Conservation (phyloP, 2,113 vertebrate genomes). For the Tachysurus fulvidraco region DNA sequence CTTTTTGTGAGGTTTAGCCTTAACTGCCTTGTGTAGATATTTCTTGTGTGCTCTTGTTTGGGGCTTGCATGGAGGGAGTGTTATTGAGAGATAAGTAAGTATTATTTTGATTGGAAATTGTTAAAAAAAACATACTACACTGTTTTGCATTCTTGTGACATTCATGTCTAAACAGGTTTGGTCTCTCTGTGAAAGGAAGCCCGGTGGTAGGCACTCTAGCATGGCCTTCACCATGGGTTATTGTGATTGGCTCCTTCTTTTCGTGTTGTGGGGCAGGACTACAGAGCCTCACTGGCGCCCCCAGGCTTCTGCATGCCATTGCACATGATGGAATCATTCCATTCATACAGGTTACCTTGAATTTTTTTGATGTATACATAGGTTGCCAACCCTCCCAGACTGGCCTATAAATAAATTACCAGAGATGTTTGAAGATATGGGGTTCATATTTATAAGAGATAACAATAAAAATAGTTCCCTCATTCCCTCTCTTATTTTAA, state of each 20-base stretch:
- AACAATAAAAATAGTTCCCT: background rate
- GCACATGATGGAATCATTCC: slow-evolving; percentile 90
- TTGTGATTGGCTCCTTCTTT: slow-evolving; percentile 96
- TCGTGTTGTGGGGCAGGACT: slow-evolving; percentile 94
- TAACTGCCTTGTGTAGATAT: slow-evolving; percentile 77
- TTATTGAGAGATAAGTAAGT: slow-evolving; percentile 93
- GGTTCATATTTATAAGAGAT: background rate
- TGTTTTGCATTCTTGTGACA: background rate
- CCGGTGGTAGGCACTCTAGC: slow-evolving; percentile 88
- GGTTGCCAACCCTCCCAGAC: background rate
- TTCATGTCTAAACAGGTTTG: slow-evolving; percentile 75
- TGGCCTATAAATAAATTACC: background rate
- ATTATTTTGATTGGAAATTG: background rate
- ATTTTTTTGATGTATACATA: background rate
- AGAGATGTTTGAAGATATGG: background rate
- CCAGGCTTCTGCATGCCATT: slow-evolving; percentile 91
- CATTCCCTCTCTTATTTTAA: background rate
- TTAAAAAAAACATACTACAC: background rate
- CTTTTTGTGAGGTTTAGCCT: slow-evolving; percentile 41
- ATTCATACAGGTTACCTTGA: slow-evolving; percentile 80
- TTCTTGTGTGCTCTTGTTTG: slow-evolving; percentile 89
- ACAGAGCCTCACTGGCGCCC: slow-evolving; percentile 92
- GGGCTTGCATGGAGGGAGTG: slow-evolving; percentile 93
- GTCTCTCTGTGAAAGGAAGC: slow-evolving; percentile 83
- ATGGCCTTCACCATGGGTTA: slow-evolving; percentile 95